phyloP scores from a whole-genome alignment of 2,888 invertebrate species.

The Cordilura impudica region DNA sequence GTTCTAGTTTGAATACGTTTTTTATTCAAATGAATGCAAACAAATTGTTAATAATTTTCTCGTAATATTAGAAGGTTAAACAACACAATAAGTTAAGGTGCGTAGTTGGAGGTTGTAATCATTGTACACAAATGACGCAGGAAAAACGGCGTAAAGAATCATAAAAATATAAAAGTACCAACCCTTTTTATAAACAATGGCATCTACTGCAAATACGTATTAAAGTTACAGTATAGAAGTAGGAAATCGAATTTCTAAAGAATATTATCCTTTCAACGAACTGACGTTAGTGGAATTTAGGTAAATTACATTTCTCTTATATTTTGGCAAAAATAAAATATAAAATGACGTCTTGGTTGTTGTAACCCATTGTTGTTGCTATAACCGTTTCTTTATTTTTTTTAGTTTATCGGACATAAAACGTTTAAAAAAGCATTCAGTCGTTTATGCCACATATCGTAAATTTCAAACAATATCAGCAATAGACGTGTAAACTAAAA shows the following conservation, averaged over 20 bases:
- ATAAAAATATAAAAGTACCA: slow-evolving; percentile 43
- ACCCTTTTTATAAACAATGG: slow-evolving; percentile 50
- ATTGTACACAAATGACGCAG: slow-evolving; percentile 7
- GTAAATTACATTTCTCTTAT: slow-evolving; percentile 24
- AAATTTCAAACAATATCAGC: slow-evolving; percentile 51
- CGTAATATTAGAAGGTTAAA: background rate
- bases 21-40: too few species aligned
- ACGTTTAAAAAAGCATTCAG: slow-evolving; percentile 46
- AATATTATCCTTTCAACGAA: background rate
- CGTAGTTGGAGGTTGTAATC: slow-evolving; percentile 16
- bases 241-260: slow-evolving; percentile 3
- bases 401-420: slow-evolving; percentile 41
- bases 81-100: slow-evolving; percentile 18
- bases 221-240: background rate
- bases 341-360: slow-evolving; percentile 19
- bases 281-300: background rate
- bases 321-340: slow-evolving; percentile 10
- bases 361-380: background rate
- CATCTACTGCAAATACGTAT: background rate
- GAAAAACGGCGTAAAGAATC: slow-evolving; percentile 19
- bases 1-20: too few species aligned
- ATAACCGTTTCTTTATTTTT: slow-evolving; percentile 42
- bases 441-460: slow-evolving; percentile 46
- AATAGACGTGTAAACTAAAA: slow-evolving; percentile 4
- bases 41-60: too few species aligned